phyloP scores from a whole-genome alignment of 2,888 invertebrate species.

The Tenthredo distinguenda region DNA sequence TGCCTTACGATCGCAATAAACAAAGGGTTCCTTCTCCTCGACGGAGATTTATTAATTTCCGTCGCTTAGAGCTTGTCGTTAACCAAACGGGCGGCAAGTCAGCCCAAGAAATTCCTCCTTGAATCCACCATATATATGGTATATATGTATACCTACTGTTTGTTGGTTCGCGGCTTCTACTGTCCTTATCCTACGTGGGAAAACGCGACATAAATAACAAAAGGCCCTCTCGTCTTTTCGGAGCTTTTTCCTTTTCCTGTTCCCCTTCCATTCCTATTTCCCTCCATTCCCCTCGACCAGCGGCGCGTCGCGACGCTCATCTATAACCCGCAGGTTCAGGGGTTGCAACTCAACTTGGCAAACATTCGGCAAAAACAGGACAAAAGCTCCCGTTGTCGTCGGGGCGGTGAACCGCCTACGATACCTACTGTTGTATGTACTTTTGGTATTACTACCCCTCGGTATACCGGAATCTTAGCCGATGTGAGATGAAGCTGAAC shows the following conservation, averaged over 20 bases:
- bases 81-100: background rate
- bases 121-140: background rate
- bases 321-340: constrained; percentile 7
- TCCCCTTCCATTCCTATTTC: background rate
- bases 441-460: background rate
- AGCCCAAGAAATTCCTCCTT: background rate
- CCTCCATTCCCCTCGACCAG: background rate
- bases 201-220: background rate
- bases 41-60: constrained; percentile 25
- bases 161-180: constrained; percentile 14
- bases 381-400: background rate
- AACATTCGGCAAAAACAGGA: constrained; percentile 16
- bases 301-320: constrained; percentile 15
- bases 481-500: constrained; percentile 2
- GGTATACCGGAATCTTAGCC: background rate
- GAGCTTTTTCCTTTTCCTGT: background rate
- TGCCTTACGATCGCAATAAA: constrained; percentile 27
- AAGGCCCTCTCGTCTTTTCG: background rate
- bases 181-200: background rate
- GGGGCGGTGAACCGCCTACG: background rate
- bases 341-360: constrained; percentile 12
- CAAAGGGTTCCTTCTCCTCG: constrained; percentile 3
- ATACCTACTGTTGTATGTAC: background rate
- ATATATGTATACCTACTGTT: background rate
- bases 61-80: constrained; percentile 7